Conservation (phyloP, 2,888 invertebrate genomes). For the Cheilosia vulpina region DNA sequence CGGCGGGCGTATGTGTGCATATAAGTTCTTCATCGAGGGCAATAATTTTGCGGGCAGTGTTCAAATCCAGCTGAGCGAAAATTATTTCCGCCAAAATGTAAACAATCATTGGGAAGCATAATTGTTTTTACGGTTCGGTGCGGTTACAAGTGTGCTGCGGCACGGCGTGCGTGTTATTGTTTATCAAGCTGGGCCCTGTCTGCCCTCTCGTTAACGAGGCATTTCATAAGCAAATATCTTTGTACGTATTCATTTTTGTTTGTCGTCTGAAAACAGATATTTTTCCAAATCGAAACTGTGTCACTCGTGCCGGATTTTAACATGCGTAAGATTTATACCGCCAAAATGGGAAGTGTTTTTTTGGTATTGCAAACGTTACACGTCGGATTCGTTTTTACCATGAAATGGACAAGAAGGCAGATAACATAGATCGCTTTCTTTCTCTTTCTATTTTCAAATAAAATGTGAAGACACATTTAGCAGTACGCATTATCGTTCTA, state of each 20-base stretch:
- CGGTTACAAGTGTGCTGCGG: not conserved
- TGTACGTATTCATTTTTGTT: not conserved
- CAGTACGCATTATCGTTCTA: too few species aligned
- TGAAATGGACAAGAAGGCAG: too few species aligned
- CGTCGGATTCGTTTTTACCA: too few species aligned
- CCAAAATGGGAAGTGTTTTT: too few species aligned
- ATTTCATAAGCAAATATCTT: not conserved
- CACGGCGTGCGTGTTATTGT: conserved; percentile 1
- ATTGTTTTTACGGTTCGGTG: conserved; percentile 38
- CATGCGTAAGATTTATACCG: too few species aligned
- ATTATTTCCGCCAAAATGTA: conserved; percentile 52
- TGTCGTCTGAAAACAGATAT: not conserved
- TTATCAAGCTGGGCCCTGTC: conserved; percentile 27
- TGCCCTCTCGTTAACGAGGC: not conserved
- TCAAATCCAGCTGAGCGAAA: conserved; percentile 23
- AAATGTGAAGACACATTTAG: too few species aligned
- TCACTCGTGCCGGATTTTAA: not conserved
- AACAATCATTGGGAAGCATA: conserved; percentile 36
- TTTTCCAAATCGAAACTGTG: not conserved
- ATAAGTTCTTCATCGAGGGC: conserved; percentile 7
- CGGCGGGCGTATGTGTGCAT: too few species aligned
- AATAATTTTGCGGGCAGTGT: conserved; percentile 24
- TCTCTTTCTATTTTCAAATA: too few species aligned
- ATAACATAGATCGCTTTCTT: too few species aligned
- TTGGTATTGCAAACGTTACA: too few species aligned